A percentile compares a stretch with the other conserved stretches of the same genome.
Evolutionary conservation across 2,113 vertebrate species (phyloP).

Genomic region (Neopipo cinnamomea): DNA sequence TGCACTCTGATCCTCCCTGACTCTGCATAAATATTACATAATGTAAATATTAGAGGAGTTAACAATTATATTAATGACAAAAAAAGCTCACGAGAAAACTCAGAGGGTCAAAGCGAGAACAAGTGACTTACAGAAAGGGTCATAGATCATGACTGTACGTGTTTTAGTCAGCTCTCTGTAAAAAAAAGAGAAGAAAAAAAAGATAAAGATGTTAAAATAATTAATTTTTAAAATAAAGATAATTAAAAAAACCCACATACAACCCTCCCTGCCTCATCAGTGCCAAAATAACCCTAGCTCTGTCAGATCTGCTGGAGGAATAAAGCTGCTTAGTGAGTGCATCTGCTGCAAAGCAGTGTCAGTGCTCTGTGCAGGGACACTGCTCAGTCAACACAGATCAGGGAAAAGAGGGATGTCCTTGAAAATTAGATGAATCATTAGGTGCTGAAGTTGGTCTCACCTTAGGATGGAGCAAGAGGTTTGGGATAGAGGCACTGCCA

Average conservation of each 20-base stretch:
- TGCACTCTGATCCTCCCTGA: background rate
- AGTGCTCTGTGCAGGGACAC: background rate
- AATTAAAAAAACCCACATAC: background rate
- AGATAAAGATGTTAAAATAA: background rate
- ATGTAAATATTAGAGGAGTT: background rate
- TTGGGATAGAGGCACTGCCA: background rate
- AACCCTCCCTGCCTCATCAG: background rate
- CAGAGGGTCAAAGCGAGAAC: background rate
- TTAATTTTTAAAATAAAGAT: background rate
- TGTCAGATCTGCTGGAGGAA: background rate
- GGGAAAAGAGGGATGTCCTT: background rate
- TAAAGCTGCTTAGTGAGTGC: background rate
- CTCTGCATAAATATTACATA: background rate
- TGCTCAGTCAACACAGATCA: background rate
- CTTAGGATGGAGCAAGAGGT: background rate
- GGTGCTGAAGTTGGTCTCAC: background rate
- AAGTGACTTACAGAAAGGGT: rapidly evolving
- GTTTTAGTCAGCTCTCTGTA: background rate
- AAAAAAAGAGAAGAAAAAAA: background rate
- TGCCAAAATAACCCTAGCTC: background rate
- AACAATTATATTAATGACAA: background rate
- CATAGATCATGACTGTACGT: background rate
- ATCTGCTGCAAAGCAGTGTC: background rate
- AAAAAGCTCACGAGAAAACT: background rate
- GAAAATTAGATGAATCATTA: background rate